These are phyloP conservation scores for Anisognathus igniventris DNA, from an alignment of 2,797 vertebrate genomes.

Conservation along the genomic window DNA sequence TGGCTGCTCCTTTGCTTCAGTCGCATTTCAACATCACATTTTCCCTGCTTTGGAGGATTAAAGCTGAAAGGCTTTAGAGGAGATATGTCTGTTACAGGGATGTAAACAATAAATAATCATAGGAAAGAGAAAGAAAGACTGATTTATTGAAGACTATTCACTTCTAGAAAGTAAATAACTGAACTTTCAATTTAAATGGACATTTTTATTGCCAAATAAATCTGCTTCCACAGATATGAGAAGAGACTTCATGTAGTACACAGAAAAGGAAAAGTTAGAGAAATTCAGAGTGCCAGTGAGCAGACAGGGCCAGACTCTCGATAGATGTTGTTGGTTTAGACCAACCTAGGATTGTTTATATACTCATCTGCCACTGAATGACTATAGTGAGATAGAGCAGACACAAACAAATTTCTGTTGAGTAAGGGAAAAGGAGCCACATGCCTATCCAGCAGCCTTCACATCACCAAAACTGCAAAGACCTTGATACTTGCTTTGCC, in stretches of 20 bases:
- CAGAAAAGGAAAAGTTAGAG: not conserved
- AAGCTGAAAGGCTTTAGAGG: not conserved
- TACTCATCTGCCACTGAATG: not conserved
- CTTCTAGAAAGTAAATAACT: conserved; percentile 8
- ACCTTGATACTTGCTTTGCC: not conserved
- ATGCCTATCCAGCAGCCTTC: not conserved
- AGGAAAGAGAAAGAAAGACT: conserved; percentile 1
- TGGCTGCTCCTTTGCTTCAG: not conserved
- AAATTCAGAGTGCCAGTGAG: not conserved
- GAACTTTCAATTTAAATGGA: conserved; percentile 26
- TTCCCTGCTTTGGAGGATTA: not conserved
- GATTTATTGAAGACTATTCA: conserved; percentile 37
- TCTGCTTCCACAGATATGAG: conserved; percentile 36
- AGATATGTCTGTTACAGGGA: conserved; percentile 9
- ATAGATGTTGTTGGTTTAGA: not conserved
- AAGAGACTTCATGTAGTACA: not conserved
- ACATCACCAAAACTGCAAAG: not conserved
- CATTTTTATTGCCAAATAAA: conserved; percentile 55
- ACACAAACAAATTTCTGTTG: not conserved
- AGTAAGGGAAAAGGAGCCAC: not conserved
- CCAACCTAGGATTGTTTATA: not conserved
- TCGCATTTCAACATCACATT: not conserved
- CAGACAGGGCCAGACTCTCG: not conserved
- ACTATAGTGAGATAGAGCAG: not conserved
- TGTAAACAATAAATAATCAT: conserved; percentile 59